phyloP scores from a whole-genome alignment of 2,113 vertebrate species.

The Rhinopomastus cyanomelas region DNA sequence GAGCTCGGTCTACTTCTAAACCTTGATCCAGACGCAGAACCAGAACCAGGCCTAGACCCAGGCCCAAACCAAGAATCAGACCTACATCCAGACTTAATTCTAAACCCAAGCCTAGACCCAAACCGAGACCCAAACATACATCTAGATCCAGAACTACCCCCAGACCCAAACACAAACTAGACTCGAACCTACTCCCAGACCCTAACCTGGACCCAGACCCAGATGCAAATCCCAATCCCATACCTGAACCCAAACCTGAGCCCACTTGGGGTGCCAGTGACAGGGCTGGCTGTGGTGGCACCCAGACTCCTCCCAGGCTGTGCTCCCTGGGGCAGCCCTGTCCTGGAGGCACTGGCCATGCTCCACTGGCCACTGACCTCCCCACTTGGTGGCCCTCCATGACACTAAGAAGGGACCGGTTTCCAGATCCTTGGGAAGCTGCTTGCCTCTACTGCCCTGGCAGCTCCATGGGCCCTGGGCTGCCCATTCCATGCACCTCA shows the following conservation, averaged over 20 bases:
- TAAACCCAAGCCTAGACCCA: fast-evolving
- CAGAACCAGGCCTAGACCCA: not conserved
- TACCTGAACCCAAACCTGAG: fast-evolving
- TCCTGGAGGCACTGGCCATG: fast-evolving
- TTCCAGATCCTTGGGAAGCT: fast-evolving
- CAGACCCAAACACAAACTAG: not conserved
- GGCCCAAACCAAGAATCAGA: fast-evolving
- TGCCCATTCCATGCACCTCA: fast-evolving
- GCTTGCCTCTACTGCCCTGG: fast-evolving
- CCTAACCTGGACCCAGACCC: too few relatives aligned
- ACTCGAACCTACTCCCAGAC: not conserved
- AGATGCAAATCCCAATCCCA: not conserved
- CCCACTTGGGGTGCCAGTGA: fast-evolving
- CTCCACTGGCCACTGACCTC: not conserved
- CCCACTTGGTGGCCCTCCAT: fast-evolving
- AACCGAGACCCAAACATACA: not conserved
- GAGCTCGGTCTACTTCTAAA: too few relatives aligned
- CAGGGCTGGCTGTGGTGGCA: not conserved
- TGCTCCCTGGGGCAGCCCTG: fast-evolving
- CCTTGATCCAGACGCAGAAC: fast-evolving
- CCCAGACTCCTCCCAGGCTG: fast-evolving
- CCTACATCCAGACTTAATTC: not conserved
- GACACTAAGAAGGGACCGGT: not conserved
- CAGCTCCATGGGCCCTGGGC: not conserved
- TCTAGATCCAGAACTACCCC: not conserved